Evolutionary conservation across 2,888 invertebrate genomes (phyloP), one percentile per base, ranked within the genome.

Genomic region (Hylaea fasciaria): DNA sequence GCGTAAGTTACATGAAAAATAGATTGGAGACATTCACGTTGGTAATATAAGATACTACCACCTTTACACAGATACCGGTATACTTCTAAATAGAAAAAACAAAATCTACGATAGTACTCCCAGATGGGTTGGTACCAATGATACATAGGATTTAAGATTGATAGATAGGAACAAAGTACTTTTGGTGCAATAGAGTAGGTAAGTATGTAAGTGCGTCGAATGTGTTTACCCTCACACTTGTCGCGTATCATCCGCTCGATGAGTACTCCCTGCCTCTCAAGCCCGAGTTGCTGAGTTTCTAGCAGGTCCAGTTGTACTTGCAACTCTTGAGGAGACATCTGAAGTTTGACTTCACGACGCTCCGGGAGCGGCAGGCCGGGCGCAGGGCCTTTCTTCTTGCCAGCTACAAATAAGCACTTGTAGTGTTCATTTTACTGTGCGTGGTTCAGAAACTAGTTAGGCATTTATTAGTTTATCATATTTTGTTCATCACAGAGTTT

Each of bases 241-340:
- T 95, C 95, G 73, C 98, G 94, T 70, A 98, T 98, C 85, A 96
- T 95, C 79, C 96, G 95, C 83, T 98, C 98, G 71, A 98, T 93
- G 69, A 95, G 94, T n/a, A 98, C 96, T 44, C 98, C 98, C 83
- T 98, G 97, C 61, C 96, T 94, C 84, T 98, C 98, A 51, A 98
- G 92, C 14, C 97, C 97, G 69, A 96, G 96, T 78, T 97, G 96
- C 80, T 98, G 97, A 49, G 96, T 94, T 84, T 98, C 98, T 68
- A 98, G 77, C 58, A 95, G 94, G 68, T 96, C 95, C 66, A 98
- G 90, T 79, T 98, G 96, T 39, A 94, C 92, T 46, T 94, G 94
- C 54, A 95, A 91, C 76, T 95, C 94, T 60, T 93, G 93, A 3
- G 94, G 85, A 0, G 95, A 93, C 76, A 95, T 85, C 81, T 93